Evolutionary conservation across 2,888 invertebrate species (phyloP), one percentile per base, ranked within the genome.

Genomic region (Perithous albicinctus): DNA sequence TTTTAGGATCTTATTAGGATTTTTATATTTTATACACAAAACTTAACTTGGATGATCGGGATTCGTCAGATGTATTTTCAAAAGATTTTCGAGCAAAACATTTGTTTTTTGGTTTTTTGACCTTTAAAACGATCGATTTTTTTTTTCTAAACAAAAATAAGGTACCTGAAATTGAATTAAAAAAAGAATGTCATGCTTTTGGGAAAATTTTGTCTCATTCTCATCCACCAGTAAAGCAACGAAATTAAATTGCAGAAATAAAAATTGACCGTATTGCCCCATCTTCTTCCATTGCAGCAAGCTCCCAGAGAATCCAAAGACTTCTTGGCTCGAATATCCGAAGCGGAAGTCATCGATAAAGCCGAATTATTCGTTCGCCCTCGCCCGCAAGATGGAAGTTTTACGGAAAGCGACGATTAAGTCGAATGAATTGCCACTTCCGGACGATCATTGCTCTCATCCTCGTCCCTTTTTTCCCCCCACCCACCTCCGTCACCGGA

Each of bases 361-460:
- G 64, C 67, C 69, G 70, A 78, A 67, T 78, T 64, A 78, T 78
- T 75, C 70, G 64, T 29, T 29, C 23, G 2, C 41, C 84, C 80
- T 80, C 41, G 48, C 46, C n/a, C 54, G 56, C 38, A 15, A 26
- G 63, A 20, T 23, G 32, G 66, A 78, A 78, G 64, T 81, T 69
- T n/a, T 48, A n/a, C 75, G 74, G 67, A 75, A 82, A 84, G 82
- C 82, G 81, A 70, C 84, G 81, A 88, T 88, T 89, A 86, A 81
- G 83, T 64, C 63, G 79, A 86, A 84, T 79, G 84, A 80, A 86
- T 86, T 69, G 69, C 41, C 74, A 74, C 78, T 69, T 78, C 78
- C 78, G 78, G 69, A 41, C 63, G 41, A 59, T 80, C 54, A 70
- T 70, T 46, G 35, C 76, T 73, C 69, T 61, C 26, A 18, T 15